Evolutionary conservation across 2,797 vertebrate species (phyloP).

Genomic region (Hapalemur alaotrensis): DNA sequence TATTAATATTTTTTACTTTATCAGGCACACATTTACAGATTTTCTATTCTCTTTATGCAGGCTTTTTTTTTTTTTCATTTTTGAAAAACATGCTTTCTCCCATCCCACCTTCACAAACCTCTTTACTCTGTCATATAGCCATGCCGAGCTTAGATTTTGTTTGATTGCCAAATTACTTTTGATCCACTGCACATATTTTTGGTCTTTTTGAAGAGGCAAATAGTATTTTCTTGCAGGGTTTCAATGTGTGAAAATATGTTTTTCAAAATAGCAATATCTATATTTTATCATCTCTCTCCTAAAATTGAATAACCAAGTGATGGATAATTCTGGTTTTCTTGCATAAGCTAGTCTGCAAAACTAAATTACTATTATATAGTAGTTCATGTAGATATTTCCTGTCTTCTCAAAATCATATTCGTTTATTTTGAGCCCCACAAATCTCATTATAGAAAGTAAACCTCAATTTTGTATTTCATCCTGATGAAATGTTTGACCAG

Average conservation of each 20-base stretch:
- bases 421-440: not conserved
- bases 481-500: not conserved
- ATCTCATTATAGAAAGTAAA: not conserved
- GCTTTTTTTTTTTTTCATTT: not conserved
- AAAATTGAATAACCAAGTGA: not conserved
- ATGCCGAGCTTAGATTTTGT: not conserved
- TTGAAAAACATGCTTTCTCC: not conserved
- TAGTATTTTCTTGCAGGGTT: not conserved
- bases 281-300: not conserved
- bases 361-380: not conserved
- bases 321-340: not conserved
- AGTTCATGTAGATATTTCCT: not conserved
- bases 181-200: not conserved
- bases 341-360: not conserved
- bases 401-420: not conserved
- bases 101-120: not conserved
- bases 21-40: not conserved
- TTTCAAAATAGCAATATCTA: not conserved
- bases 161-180: conserved; percentile 6
- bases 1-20: not conserved
- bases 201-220: not conserved
- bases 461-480: not conserved
- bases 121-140: not conserved
- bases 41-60: not conserved
- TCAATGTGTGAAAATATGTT: not conserved